These are phyloP conservation scores for Catocala nupta DNA, from an alignment of 2,888 invertebrate genomes.

Conservation along the genomic window DNA sequence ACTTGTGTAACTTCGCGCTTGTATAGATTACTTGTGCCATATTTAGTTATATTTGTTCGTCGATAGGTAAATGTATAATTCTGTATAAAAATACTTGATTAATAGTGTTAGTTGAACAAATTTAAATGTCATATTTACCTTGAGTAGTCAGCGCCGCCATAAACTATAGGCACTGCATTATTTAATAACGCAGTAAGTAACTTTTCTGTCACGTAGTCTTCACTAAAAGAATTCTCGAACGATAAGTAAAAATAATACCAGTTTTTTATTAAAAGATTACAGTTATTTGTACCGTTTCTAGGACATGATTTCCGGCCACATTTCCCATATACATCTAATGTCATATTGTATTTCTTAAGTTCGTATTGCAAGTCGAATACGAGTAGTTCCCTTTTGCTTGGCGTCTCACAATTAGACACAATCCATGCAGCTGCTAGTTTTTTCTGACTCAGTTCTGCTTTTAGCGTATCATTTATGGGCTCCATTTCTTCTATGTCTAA, in stretches of 20 bases:
- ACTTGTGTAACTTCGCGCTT: too few species aligned
- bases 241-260: conserved; percentile 72
- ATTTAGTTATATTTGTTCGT: too few species aligned
- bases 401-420: conserved; percentile 62
- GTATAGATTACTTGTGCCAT: too few species aligned
- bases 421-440: conserved; percentile 69
- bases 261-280: conserved; percentile 1
- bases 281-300: not conserved
- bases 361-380: conserved; percentile 48
- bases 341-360: conserved; percentile 52
- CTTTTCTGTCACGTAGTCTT: conserved; percentile 77
- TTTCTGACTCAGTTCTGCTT: conserved; percentile 55
- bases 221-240: conserved; percentile 71
- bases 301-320: conserved; percentile 59
- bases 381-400: conserved; percentile 51
- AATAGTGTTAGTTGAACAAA: too few species aligned
- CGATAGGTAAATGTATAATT: too few species aligned
- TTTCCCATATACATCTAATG: not conserved
- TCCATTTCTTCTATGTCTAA: conserved; percentile 54
- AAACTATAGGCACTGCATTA: conserved; percentile 71
- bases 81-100: too few species aligned
- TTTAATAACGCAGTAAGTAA: conserved; percentile 64
- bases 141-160: conserved; percentile 75
- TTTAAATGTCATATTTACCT: conserved; percentile 57
- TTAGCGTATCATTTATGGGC: conserved; percentile 53